A percentile compares a stretch with the other conserved stretches of the same genome.
Conservation (phyloP, 2,888 invertebrate genomes). For the Heliconius ethilla region DNA sequence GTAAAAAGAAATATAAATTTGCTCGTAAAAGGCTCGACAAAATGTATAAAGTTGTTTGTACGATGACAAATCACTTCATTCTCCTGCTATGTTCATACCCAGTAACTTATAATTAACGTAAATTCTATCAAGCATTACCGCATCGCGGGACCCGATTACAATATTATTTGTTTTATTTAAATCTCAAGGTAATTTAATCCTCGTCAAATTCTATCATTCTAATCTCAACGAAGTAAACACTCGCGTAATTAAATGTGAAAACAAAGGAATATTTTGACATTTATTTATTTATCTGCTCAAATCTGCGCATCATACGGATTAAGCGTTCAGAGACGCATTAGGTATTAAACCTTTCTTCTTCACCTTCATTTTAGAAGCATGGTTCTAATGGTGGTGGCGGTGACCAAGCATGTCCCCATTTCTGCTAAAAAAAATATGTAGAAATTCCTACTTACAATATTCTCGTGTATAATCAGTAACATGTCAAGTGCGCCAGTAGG, state of each 20-base stretch:
- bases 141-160: too few species aligned
- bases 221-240: conserved; percentile 4
- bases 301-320: not conserved
- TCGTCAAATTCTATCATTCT: not conserved
- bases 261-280: not conserved
- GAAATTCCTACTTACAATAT: not conserved
- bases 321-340: not conserved
- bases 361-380: not conserved
- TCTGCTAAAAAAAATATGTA: not conserved
- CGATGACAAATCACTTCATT: not conserved
- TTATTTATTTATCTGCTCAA: not conserved
- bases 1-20: too few species aligned
- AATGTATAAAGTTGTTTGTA: too few species aligned
- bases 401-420: not conserved
- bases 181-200: not conserved
- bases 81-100: not conserved
- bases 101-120: not conserved
- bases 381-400: too few species aligned
- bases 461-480: not conserved
- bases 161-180: not conserved
- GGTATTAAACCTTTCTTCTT: too few species aligned
- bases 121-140: not conserved
- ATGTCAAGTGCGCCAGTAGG: not conserved
- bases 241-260: conserved; percentile 5
- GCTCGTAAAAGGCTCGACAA: too few species aligned